Evolutionary conservation across 2,888 invertebrate species (phyloP), one percentile per base, ranked within the genome.

Genomic region (Aromia moschata): DNA sequence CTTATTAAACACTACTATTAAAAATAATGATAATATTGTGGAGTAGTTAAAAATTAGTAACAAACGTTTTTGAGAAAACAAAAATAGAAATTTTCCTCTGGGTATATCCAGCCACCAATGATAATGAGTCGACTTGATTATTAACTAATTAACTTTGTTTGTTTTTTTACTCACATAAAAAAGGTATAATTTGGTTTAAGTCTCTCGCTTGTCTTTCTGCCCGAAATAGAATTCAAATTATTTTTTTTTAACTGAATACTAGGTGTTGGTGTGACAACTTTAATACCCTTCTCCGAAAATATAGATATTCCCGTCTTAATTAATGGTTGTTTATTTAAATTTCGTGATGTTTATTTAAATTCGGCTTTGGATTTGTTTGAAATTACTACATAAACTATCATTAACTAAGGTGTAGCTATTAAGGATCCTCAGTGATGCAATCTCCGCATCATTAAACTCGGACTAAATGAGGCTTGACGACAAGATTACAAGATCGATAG

Each of bases 271-370:
- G 3, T 30, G 30, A 15, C 44, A 44, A 30, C 12, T 44, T 44
- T 30, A 44, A 30, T 30, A 30, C 30, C 12, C 11, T 18, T 14
- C 20, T 44, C 30, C 30, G 18, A 12, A 41, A 18, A 41, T 18
- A 16, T 16, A 41, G n/a, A n/a, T n/a, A n/a, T n/a, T n/a, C 18
- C n/a, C 14, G 11, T 5, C 44, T 30, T 44, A 44, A 44, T 44
- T 44, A 44, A 44, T 44, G 11, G 30, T n/a, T 30, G 20, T 11
- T 44, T 44, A 44, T 44, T 25, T 44, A 44, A 44, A 44, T 20
- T 44, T 20, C 15, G 12, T 16, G 17, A 41, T 41, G 41, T 20
- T 41, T 41, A 41, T 41, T 41, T 18, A 41, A 41, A 41, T 41
- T 41, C 5, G 12, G 18, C 18, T 41, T n/a, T 11, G 12, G 18